Base-by-base conservation (phyloP, 2,113 vertebrate genomes). In the Chionis minor region DNA sequence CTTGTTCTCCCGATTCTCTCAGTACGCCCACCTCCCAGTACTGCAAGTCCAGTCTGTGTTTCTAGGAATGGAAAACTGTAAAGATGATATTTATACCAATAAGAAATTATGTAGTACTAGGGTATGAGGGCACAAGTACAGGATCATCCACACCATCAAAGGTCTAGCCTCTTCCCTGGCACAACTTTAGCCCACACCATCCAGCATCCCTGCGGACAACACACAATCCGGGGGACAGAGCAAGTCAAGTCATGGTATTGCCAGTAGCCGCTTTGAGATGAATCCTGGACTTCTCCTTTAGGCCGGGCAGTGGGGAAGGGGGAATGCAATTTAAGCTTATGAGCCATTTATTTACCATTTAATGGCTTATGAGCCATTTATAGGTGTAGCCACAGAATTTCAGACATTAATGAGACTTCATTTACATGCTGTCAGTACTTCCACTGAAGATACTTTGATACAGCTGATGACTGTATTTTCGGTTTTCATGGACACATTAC, bases 221-320 rank as follows among this genome's bases (percentile, higher is more conserved):
- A 0, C 42, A n/a, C 0, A 0, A 19, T 45, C 35, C 2, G 1
- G 13, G 16, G n/a, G 21, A 88, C 47, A 90, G 32, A 81, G 38
- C 16, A 45, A 78, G 40, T 49, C 24, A 84, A 78, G 40, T 49
- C 24, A 84, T 18, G 14, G 30, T 14, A 40, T 73, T 54, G 67
- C 30, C 45, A 49, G 65, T 28, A 71, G 38, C 56, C 58, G 24
- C 45, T 92, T 33, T 79, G 55, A 67, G 55, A 62, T 30, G 24
- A 79, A 81, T 35, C 78, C 56, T 49, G 24, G 14, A 35, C 47
- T 87, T 78, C 24, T 44, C 30, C 65, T 84, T 32, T 10, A 80
- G 28, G 6, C 3, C 3, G 28, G 62, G 19, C 32, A 54, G 21
- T 52, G 42, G 55, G 22, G 40, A 86, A 92, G 7, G 13, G 5